phyloP scores from a whole-genome alignment of 2,797 vertebrate species.

The Enteromius radiatus region DNA sequence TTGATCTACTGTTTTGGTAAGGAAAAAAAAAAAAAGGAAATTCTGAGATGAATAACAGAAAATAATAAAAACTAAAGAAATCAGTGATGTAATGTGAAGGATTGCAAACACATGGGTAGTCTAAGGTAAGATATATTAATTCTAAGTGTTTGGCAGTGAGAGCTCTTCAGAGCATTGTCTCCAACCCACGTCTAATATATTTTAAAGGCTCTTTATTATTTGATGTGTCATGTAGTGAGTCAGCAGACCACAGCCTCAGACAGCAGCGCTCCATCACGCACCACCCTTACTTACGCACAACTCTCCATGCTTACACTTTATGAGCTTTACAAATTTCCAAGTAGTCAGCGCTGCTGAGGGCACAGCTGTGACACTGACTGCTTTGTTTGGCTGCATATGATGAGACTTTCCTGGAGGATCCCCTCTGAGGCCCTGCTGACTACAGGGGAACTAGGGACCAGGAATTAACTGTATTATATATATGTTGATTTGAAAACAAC shows the following conservation, averaged over 20 bases:
- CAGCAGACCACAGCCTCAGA: slow-evolving; percentile 44
- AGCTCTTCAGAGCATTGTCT: slow-evolving; percentile 16
- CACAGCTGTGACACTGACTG: neutral
- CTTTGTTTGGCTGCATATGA: neutral
- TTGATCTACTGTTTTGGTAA: neutral
- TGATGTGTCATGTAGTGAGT: slow-evolving; percentile 41
- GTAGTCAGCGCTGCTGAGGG: neutral
- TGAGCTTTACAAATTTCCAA: slow-evolving; percentile 6
- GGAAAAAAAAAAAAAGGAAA: neutral
- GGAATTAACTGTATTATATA: too few species aligned
- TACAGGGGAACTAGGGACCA: neutral
- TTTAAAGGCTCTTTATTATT: slow-evolving; percentile 42
- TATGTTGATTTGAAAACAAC: too few species aligned
- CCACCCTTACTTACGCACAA: slow-evolving; percentile 33
- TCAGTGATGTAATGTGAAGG: neutral
- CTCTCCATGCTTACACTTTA: neutral
- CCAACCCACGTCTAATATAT: slow-evolving; percentile 26
- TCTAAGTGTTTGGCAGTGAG: slow-evolving; percentile 22
- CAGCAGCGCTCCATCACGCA: slow-evolving; percentile 30
- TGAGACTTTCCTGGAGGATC: neutral
- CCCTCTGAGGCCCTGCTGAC: too few species aligned
- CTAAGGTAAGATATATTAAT: slow-evolving; percentile 11
- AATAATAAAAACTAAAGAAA: neutral
- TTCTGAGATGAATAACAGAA: neutral
- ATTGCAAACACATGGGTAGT: neutral